Evolutionary conservation across 1,140 invertebrate species (phyloP).

Genomic region (Bombus difficillimus): DNA sequence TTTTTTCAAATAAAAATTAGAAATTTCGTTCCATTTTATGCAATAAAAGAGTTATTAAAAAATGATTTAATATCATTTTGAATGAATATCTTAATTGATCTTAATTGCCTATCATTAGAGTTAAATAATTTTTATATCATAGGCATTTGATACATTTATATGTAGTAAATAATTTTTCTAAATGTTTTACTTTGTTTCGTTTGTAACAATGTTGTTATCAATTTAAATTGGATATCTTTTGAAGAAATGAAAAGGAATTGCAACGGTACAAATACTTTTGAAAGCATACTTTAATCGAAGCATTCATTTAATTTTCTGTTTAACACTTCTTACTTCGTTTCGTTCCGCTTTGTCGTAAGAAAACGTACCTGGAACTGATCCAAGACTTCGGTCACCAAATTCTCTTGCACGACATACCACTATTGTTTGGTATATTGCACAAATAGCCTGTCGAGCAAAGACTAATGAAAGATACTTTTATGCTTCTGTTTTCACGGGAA

Average conservation of each 20-base stretch:
- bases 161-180: no score
- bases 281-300: background rate
- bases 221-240: background rate
- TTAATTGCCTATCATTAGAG: no score
- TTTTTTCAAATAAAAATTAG: no score
- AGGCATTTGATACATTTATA: no score
- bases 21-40: no score
- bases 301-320: background rate
- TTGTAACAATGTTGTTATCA: no score
- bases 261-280: background rate
- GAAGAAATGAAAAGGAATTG: background rate
- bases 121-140: no score
- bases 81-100: no score
- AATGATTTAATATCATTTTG: no score
- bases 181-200: no score
- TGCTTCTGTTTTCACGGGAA: no score
- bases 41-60: no score
- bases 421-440: background rate
- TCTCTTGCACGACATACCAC: constrained; percentile 6
- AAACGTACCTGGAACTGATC: constrained; percentile 12
- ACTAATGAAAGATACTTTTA: constrained; percentile 10
- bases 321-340: background rate
- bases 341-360: background rate
- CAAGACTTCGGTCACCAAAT: constrained; percentile 23
- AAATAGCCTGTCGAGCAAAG: background rate